A percentile compares a stretch with the other conserved stretches of the same genome.
phyloP scores from a whole-genome alignment of 2,797 vertebrate genomes.

The Melanogrammus aeglefinus region DNA sequence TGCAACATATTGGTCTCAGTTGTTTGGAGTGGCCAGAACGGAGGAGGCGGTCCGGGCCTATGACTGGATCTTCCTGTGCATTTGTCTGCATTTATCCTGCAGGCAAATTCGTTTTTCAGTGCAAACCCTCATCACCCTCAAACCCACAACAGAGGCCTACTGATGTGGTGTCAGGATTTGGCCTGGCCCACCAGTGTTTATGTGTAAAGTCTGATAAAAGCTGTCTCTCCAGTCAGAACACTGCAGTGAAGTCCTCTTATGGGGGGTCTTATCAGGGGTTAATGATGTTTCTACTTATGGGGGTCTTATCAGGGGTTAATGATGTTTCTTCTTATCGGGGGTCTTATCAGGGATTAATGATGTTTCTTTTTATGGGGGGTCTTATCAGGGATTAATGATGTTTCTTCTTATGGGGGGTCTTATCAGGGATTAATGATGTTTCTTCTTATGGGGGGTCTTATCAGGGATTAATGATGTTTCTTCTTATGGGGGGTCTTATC shows the following conservation, averaged over 20 bases:
- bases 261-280: background rate
- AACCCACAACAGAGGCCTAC: constrained; percentile 52
- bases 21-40: background rate
- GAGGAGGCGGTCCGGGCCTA: background rate
- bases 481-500: too few relatives aligned
- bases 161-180: constrained; percentile 51
- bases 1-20: background rate
- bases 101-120: constrained; percentile 51
- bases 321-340: background rate
- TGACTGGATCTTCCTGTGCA: constrained; percentile 10
- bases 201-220: constrained; percentile 40
- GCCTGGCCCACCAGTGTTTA: constrained; percentile 51
- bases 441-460: too few relatives aligned
- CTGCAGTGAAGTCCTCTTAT: background rate
- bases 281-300: background rate
- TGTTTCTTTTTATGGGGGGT: background rate
- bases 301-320: background rate
- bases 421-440: too few relatives aligned
- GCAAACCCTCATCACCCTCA: constrained; percentile 31
- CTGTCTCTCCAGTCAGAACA: constrained; percentile 18
- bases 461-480: too few relatives aligned
- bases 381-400: background rate
- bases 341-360: background rate
- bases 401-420: background rate
- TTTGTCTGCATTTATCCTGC: constrained; percentile 14